Percentiles rank a stretch among this genome's conserved stretches.
Conservation (phyloP, 1,140 invertebrate genomes). For the Drosophila subpulchrella region DNA sequence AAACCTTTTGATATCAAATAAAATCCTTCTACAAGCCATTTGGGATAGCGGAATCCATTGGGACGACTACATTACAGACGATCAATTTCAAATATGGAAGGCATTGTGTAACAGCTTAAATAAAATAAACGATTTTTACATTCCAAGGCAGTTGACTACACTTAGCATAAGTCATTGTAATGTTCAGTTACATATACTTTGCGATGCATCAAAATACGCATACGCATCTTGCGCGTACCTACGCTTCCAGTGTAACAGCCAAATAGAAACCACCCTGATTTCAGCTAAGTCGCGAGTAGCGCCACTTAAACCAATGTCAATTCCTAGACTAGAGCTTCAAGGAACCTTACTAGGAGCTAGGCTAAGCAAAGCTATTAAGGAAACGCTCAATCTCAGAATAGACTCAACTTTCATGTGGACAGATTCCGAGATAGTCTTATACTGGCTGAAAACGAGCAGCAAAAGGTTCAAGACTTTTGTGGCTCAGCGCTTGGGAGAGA, state of each 20-base stretch:
- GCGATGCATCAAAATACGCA: slow-evolving; percentile 20
- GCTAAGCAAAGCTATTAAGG: neutral
- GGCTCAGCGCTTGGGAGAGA: slow-evolving; percentile 56
- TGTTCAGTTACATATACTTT: slow-evolving; percentile 20
- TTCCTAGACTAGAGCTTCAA: slow-evolving; percentile 12
- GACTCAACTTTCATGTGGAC: neutral
- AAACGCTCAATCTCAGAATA: neutral
- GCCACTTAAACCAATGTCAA: slow-evolving; percentile 23
- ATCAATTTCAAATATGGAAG: slow-evolving; percentile 1
- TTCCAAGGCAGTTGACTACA: slow-evolving; percentile 1
- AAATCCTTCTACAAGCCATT: slow-evolving; percentile 11
- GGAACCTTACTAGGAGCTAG: neutral
- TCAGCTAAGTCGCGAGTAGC: slow-evolving; percentile 8
- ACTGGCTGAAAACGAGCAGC: slow-evolving; percentile 14
- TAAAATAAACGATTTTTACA: too few species aligned
- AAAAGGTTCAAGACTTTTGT: slow-evolving; percentile 47
- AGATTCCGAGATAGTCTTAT: slow-evolving; percentile 1
- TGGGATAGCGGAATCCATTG: slow-evolving; percentile 24
- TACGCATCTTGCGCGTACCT: slow-evolving; percentile 26
- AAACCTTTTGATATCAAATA: neutral
- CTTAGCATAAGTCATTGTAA: slow-evolving; percentile 6
- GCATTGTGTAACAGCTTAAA: too few species aligned
- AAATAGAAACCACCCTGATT: slow-evolving; percentile 1
- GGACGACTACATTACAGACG: slow-evolving; percentile 15
- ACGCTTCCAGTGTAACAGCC: neutral